A percentile compares a stretch with the other conserved stretches of the same genome.
These are phyloP conservation scores for Ellobium chinense DNA, from an alignment of 2,888 invertebrate species.

Conservation along the genomic window DNA sequence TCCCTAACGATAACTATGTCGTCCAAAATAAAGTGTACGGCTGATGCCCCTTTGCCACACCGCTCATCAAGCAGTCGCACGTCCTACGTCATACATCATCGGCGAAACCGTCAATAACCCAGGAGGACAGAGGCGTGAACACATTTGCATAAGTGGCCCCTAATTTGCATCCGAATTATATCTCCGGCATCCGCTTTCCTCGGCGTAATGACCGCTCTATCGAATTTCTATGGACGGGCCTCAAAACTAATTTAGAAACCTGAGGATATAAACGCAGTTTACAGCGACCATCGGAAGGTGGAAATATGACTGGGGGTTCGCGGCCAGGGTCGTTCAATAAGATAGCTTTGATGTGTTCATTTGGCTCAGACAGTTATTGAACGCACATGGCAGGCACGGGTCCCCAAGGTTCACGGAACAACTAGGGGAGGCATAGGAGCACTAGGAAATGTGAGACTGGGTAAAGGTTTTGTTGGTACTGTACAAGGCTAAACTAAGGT, in stretches of 20 bases:
- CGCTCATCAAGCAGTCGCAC: background rate
- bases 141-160: conserved; percentile 21
- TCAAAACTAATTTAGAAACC: conserved; percentile 10
- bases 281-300: background rate
- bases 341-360: conserved; percentile 5
- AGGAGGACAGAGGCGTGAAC: background rate
- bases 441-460: too few species aligned
- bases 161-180: conserved; percentile 32
- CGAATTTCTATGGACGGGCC: conserved; percentile 11
- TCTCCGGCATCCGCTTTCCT: background rate
- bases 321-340: background rate
- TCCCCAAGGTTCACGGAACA: background rate
- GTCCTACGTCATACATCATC: conserved; percentile 2
- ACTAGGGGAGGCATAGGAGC: too few species aligned
- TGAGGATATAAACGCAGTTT: conserved; percentile 8
- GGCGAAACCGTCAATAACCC: background rate
- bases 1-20: too few species aligned
- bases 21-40: too few species aligned
- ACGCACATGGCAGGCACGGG: background rate
- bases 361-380: background rate
- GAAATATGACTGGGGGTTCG: conserved; percentile 13
- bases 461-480: too few species aligned
- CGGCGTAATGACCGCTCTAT: conserved; percentile 5
- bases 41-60: too few species aligned
- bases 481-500: too few species aligned